A percentile compares a stretch with the other conserved stretches of the same genome.
Conservation (phyloP, 2,113 vertebrate species). For the Paracanthobrama guichenoti region DNA sequence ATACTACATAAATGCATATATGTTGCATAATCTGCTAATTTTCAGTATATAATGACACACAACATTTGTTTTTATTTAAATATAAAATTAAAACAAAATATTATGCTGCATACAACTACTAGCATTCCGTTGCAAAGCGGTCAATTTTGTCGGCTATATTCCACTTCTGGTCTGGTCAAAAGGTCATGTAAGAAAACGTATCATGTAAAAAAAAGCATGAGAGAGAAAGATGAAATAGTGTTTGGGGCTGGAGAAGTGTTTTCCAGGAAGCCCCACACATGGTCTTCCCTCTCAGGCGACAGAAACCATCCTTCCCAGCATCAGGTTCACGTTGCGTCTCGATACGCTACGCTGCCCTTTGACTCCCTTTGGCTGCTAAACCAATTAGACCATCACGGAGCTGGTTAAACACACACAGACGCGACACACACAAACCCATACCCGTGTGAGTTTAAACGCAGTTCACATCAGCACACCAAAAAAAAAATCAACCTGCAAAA, state of each 20-base stretch:
- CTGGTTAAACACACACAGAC: conserved; percentile 69
- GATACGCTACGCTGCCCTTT: conserved; percentile 77
- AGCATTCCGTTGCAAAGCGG: not conserved
- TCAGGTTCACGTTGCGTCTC: conserved; percentile 78
- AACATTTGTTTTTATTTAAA: too few relatives aligned
- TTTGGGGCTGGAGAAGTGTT: not conserved
- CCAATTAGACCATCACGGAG: conserved; percentile 80
- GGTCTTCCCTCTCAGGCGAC: conserved; percentile 63
- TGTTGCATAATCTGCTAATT: not conserved
- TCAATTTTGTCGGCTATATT: not conserved
- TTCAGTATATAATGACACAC: too few relatives aligned
- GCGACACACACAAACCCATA: conserved; percentile 55
- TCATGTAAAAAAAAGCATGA: not conserved
- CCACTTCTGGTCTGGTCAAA: not conserved
- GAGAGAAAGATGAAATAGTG: not conserved
- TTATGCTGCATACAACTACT: too few relatives aligned
- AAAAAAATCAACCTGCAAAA: conserved; percentile 4
- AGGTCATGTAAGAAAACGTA: not conserved
- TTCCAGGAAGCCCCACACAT: conserved; percentile 66
- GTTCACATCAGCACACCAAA: conserved; percentile 28
- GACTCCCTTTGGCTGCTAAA: conserved; percentile 77
- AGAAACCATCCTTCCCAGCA: conserved; percentile 68
- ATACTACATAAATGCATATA: too few relatives aligned
- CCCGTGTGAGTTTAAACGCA: conserved; percentile 45
- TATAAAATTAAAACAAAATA: too few relatives aligned